These are phyloP conservation scores for Conomelus anceps DNA, from an alignment of 2,888 invertebrate genomes.

Conservation along the genomic window DNA sequence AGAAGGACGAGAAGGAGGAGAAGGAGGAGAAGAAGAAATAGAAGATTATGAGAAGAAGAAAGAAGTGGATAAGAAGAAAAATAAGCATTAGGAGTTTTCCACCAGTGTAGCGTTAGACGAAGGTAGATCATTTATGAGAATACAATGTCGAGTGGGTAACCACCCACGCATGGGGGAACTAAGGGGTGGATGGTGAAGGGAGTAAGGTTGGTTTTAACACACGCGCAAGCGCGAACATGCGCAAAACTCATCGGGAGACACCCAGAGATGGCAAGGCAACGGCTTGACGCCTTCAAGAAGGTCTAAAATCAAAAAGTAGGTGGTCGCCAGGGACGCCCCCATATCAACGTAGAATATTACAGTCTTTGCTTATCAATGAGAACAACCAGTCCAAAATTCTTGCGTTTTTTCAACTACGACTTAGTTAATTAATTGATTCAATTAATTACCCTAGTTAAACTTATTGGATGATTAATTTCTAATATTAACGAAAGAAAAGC, in stretches of 20 bases:
- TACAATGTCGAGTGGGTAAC: background rate
- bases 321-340: background rate
- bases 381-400: no score
- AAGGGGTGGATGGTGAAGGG: background rate
- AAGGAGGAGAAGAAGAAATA: background rate
- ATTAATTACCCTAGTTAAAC: no score
- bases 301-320: background rate
- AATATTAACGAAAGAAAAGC: no score
- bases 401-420: no score
- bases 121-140: background rate
- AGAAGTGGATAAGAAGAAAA: no score
- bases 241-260: background rate
- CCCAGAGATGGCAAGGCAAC: background rate
- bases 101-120: background rate
- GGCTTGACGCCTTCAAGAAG: background rate
- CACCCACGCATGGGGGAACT: background rate
- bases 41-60: background rate
- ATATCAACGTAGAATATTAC: background rate
- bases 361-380: no score
- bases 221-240: background rate
- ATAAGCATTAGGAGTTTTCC: no score
- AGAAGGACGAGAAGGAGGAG: background rate
- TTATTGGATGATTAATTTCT: no score
- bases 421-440: no score
- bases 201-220: background rate